phyloP scores from a whole-genome alignment of 2,888 invertebrate genomes.

The Campoplex capitator region DNA sequence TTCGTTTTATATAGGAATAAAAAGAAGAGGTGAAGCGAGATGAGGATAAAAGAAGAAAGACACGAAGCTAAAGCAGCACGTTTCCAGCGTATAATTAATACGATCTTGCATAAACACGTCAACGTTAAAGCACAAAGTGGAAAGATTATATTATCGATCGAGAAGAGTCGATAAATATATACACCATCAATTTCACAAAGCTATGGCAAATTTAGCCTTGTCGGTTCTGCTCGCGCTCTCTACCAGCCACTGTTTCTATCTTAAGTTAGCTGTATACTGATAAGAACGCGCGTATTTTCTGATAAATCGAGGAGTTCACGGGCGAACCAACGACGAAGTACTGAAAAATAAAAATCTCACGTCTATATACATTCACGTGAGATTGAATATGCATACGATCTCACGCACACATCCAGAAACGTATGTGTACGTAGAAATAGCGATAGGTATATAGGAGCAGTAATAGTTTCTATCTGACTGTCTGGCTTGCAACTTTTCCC shows the following conservation, averaged over 20 bases:
- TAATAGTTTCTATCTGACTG: conserved; percentile 56
- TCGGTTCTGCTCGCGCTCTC: conserved; percentile 25
- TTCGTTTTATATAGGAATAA: conserved; percentile 11
- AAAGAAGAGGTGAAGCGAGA: neutral
- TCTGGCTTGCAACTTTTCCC: conserved; percentile 68
- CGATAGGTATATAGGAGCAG: neutral
- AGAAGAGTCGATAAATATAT: conserved; percentile 37
- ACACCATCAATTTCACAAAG: conserved; percentile 50
- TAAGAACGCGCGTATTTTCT: conserved; percentile 53
- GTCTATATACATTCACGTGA: neutral
- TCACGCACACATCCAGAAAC: neutral
- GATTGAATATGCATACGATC: neutral
- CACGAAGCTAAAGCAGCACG: neutral
- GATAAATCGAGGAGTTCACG: conserved; percentile 54
- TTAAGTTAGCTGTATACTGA: conserved; percentile 51
- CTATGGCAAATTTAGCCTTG: conserved; percentile 43
- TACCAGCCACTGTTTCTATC: conserved; percentile 25
- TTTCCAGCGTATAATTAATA: conserved; percentile 53
- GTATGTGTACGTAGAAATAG: neutral
- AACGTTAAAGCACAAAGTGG: conserved; percentile 18
- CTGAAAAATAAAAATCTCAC: conserved; percentile 2
- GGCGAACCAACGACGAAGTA: conserved; percentile 26
- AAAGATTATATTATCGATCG: conserved; percentile 54
- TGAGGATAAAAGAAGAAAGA: neutral
- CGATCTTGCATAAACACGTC: conserved; percentile 56